These are phyloP conservation scores for Tichodroma muraria DNA, from an alignment of 2,113 vertebrate genomes.

Conservation along the genomic window DNA sequence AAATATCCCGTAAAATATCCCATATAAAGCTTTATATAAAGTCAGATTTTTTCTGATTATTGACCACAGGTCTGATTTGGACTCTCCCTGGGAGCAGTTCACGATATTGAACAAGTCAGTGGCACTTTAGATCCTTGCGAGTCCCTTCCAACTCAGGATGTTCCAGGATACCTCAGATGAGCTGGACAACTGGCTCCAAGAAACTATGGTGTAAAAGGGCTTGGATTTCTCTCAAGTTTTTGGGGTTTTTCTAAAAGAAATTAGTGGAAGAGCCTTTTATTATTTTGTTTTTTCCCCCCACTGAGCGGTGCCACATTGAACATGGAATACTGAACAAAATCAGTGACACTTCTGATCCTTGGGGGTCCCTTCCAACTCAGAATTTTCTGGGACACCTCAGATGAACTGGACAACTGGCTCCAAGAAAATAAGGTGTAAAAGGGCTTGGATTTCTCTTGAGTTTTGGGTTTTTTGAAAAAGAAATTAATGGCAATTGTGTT, in stretches of 20 bases:
- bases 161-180: not conserved
- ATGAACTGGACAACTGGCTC: not conserved
- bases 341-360: not conserved
- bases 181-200: not conserved
- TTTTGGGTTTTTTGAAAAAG: not conserved
- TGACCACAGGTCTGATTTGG: not conserved
- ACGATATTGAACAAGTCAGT: not conserved
- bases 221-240: not conserved
- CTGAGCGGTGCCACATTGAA: not conserved
- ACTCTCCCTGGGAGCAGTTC: not conserved
- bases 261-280: no score
- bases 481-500: not conserved
- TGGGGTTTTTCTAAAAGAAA: not conserved
- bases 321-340: not conserved
- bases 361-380: not conserved
- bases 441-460: not conserved
- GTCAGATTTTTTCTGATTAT: not conserved
- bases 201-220: not conserved
- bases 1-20: no score
- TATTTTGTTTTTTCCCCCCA: no score
- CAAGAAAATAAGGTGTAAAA: not conserved
- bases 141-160: not conserved
- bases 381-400: not conserved
- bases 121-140: not conserved
- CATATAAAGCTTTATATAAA: not conserved